Conservation (phyloP, 2,888 invertebrate genomes). For the Hypercompe scribonia region DNA sequence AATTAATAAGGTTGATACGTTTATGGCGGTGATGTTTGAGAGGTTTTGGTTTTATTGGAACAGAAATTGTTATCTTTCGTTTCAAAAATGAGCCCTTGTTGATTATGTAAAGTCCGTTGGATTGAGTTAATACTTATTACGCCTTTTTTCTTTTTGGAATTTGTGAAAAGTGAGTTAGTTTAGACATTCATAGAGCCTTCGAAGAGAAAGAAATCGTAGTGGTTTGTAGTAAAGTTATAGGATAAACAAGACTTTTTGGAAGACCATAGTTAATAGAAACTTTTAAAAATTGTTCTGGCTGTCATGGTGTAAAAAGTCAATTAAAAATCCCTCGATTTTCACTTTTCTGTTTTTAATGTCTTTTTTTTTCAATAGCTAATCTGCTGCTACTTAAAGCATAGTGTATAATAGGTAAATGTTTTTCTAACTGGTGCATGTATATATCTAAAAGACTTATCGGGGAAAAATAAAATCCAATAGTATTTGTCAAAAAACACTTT, state of each 20-base stretch:
- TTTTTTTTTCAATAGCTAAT: neutral
- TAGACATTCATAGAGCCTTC: neutral
- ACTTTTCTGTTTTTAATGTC: neutral
- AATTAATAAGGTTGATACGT: constrained; percentile 58
- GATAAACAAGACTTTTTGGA: too few relatives aligned
- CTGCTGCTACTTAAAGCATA: neutral
- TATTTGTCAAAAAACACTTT: too few relatives aligned
- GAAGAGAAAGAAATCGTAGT: neutral
- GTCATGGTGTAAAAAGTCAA: neutral
- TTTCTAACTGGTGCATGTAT: neutral
- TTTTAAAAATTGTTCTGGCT: neutral
- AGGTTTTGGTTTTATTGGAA: constrained; percentile 35
- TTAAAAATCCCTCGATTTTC: neutral
- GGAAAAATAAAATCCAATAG: too few relatives aligned
- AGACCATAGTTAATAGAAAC: neutral
- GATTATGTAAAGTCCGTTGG: constrained; percentile 1
- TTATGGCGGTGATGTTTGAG: constrained; percentile 47
- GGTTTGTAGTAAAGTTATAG: too few relatives aligned
- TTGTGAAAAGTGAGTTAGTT: neutral
- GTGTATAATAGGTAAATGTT: neutral
- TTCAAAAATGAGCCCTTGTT: constrained; percentile 10
- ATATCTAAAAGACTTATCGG: too few relatives aligned
- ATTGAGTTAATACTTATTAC: neutral
- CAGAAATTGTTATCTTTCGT: constrained; percentile 11
- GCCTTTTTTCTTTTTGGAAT: neutral